Evolutionary conservation across 1,140 invertebrate genomes (phyloP), one percentile per base, ranked within the genome.

Genomic region (Dicyema japonicum): DNA sequence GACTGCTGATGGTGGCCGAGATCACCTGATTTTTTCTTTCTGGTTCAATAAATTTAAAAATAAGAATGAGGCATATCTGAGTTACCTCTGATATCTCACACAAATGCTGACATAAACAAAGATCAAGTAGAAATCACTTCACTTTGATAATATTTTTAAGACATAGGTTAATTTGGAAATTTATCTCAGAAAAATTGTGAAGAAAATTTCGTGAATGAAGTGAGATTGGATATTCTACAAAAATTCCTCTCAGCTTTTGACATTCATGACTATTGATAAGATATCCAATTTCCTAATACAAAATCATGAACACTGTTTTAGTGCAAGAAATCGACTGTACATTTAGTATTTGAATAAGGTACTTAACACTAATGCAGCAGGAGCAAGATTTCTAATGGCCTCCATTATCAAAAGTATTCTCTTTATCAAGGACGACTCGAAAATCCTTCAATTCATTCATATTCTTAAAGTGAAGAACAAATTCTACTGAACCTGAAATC

Each of bases 1-100:
- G 72, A 40, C 74, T 88, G 1, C 85, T 74, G 0, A 76, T 88
- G 41, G 68, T 80, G 39, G 78, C n/a, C n/a, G 72, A 69, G 80
- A 90, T 54, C 58, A 74, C 24, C 58, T 75, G 26, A 70, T 67
- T 3, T 52, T 90, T 9, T 65, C 60, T 32, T 78, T 72, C 4
- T 46, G 49, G 29, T 52, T 88, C 6, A 53, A 56, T 29, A 66
- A 65, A 38, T 82, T 69, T 43, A 82, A 54, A 34, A 44, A 5
- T 15, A 38, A 56, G 41, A 63, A 72, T 37, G 61, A 69, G 1
- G 57, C 59, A 5, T 76, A 67, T 46, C 40, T 80, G 7, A 56
- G 58, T 24, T 72, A 70, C 40, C 75, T 0, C 52, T 68, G 13
- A 63, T 67, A 15, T 66, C 72, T 0, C 59, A 63, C 46, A 60